phyloP scores from a whole-genome alignment of 2,113 vertebrate genomes.

The Nothocercus julius region DNA sequence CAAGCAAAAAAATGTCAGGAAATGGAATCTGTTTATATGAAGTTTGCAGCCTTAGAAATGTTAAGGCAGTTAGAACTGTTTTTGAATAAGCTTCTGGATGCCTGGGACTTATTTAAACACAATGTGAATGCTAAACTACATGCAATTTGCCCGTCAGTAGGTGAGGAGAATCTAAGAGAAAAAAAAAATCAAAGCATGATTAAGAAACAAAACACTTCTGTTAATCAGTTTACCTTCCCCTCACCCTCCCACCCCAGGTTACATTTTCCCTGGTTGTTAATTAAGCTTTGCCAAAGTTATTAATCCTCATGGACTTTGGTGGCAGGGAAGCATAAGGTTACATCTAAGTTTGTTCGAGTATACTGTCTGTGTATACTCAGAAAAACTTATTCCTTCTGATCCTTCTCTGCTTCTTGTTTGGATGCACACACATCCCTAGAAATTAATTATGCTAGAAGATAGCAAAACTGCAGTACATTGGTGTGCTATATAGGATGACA shows the following conservation, averaged over 20 bases:
- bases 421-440: constrained; percentile 20
- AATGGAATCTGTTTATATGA: neutral
- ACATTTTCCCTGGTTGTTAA: constrained; percentile 42
- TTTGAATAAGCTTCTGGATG: neutral
- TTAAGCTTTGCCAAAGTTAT: constrained; percentile 24
- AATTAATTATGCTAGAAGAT: constrained; percentile 59
- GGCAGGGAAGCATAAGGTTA: neutral
- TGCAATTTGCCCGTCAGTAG: neutral
- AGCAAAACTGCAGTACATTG: constrained; percentile 30
- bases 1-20: neutral
- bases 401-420: constrained; percentile 51
- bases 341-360: neutral
- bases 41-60: neutral
- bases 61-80: neutral
- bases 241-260: constrained; percentile 5
- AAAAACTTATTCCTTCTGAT: constrained; percentile 33
- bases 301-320: constrained; percentile 42
- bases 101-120: neutral
- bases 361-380: neutral
- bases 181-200: constrained; percentile 19
- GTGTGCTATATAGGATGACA: constrained; percentile 34
- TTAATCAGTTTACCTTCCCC: constrained; percentile 22
- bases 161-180: neutral
- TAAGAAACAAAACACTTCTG: constrained; percentile 49
- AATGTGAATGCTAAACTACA: neutral